Evolutionary conservation across 2,113 vertebrate genomes (phyloP).

Genomic region (Bufo gargarizans): DNA sequence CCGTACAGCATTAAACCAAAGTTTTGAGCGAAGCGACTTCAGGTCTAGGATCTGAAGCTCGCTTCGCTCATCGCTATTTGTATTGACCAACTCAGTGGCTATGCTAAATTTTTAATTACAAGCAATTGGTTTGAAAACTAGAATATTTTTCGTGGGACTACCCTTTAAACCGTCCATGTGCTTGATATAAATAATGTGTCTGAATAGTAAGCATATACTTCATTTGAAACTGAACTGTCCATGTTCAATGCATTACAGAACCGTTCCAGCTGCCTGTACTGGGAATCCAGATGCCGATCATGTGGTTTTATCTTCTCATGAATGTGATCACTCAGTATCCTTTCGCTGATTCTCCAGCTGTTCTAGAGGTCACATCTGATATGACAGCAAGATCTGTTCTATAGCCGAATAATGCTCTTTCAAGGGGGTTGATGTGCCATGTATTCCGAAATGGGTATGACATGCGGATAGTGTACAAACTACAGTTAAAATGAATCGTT

Average conservation of each 20-base stretch:
- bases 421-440: not conserved
- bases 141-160: too few species aligned
- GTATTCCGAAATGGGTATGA: not conserved
- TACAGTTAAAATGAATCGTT: not conserved
- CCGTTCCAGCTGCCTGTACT: constrained; percentile 77
- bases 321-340: constrained; percentile 98
- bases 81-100: too few species aligned
- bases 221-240: not conserved
- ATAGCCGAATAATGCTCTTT: not conserved
- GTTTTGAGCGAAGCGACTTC: too few species aligned
- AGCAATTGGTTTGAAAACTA: too few species aligned
- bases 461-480: not conserved
- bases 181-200: not conserved
- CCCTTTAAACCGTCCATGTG: not conserved
- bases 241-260: constrained; percentile 72
- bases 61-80: too few species aligned
- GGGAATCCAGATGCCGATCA: constrained; percentile 78
- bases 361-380: not conserved
- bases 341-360: constrained; percentile 61
- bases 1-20: too few species aligned
- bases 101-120: too few species aligned
- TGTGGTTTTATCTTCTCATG: constrained; percentile 96
- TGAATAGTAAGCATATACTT: not conserved
- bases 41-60: too few species aligned
- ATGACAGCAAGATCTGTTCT: not conserved